Evolutionary conservation across 1,140 invertebrate genomes (phyloP).

Genomic region (Zeugodacus cucurbitae): DNA sequence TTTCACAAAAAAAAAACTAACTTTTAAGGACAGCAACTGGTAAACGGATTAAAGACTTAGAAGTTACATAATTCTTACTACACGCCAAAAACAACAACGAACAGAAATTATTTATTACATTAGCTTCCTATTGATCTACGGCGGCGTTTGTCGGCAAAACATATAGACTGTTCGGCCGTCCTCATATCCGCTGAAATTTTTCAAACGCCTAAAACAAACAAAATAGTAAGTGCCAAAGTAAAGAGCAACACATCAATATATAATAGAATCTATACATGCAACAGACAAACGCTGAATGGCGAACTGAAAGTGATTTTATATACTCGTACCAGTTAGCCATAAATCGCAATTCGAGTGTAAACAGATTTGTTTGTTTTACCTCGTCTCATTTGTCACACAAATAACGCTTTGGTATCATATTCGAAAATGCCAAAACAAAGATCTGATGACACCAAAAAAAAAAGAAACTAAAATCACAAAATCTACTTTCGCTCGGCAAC

Average conservation of each 20-base stretch:
- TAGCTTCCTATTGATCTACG: not conserved
- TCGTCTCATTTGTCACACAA: slow-evolving; percentile 35
- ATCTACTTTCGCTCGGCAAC: not conserved
- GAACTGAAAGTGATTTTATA: not conserved
- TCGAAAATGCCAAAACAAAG: slow-evolving; percentile 30
- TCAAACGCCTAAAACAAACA: not conserved
- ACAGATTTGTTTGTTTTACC: slow-evolving; percentile 41
- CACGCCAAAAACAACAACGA: not conserved
- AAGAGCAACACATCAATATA: not conserved
- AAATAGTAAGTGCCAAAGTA: slow-evolving; percentile 18
- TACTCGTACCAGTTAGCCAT: not conserved
- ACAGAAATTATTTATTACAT: slow-evolving; percentile 23
- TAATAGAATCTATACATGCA: not conserved
- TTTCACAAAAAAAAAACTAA: not conserved
- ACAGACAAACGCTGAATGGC: not conserved
- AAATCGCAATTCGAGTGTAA: slow-evolving; percentile 38
- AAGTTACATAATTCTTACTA: not conserved
- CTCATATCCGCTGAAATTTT: not conserved
- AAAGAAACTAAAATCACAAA: slow-evolving; percentile 24
- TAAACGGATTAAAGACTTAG: not conserved
- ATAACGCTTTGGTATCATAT: slow-evolving; percentile 39
- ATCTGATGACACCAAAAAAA: not conserved
- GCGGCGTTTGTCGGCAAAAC: not conserved
- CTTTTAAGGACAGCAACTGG: not conserved
- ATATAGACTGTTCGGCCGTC: not conserved